phyloP scores from a whole-genome alignment of 2,113 vertebrate genomes.

The Dicaeum eximium region DNA sequence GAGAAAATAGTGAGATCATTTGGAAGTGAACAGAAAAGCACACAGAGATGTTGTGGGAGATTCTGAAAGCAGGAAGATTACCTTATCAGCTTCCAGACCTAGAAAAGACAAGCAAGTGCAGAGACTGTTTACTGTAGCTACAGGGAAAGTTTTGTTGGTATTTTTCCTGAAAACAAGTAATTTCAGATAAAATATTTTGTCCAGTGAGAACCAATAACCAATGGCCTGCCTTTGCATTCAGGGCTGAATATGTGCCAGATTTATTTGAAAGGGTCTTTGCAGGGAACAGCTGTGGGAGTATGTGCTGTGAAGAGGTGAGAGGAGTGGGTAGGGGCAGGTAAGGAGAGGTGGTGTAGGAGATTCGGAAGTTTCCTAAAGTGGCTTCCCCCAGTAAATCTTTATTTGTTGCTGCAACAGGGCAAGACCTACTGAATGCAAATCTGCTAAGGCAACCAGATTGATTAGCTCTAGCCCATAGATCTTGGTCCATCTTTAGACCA shows the following conservation, averaged over 20 bases:
- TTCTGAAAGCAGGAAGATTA: background rate
- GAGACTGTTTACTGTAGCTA: background rate
- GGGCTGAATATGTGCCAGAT: background rate
- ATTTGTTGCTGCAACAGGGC: background rate
- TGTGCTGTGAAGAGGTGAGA: background rate
- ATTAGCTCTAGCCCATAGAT: background rate
- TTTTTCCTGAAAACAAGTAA: background rate
- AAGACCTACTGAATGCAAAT: background rate
- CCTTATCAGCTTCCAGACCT: background rate
- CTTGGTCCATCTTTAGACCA: background rate
- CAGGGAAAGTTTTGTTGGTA: background rate
- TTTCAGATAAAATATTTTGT: background rate
- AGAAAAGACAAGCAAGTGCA: background rate
- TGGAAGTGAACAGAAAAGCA: background rate
- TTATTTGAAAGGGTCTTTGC: background rate
- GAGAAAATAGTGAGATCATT: background rate
- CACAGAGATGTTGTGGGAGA: background rate
- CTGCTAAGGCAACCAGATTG: background rate
- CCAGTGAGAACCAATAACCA: background rate
- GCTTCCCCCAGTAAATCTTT: background rate
- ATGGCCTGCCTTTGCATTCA: background rate
- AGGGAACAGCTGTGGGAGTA: background rate
- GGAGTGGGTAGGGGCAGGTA: background rate
- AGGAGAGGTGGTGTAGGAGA: background rate
- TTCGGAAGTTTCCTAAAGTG: background rate